Evolutionary conservation across 2,797 vertebrate species (phyloP).

Genomic region (Acomys russatus): DNA sequence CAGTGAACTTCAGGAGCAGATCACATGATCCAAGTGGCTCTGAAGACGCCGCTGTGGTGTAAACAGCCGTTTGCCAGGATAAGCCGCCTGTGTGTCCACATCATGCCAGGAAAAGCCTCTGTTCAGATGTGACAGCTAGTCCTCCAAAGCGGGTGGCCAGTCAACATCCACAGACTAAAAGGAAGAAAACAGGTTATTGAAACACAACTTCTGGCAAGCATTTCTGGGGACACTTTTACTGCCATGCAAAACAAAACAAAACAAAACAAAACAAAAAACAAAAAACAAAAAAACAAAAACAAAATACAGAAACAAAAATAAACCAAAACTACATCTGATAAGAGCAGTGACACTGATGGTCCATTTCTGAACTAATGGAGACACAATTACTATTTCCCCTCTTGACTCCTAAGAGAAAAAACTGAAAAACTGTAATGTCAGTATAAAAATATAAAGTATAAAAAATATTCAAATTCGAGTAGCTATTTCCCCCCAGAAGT

Average conservation of each 20-base stretch:
- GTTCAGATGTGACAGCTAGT: constrained; percentile 85
- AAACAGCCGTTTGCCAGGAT: constrained; percentile 34
- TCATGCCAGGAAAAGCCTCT: neutral
- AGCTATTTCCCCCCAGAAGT: constrained; percentile 2
- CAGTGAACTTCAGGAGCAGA: constrained; percentile 82
- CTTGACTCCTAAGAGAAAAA: constrained; percentile 33
- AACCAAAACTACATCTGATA: neutral
- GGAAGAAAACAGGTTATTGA: constrained; percentile 40
- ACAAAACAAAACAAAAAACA: too few relatives aligned
- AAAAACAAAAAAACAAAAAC: too few relatives aligned
- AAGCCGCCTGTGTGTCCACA: neutral
- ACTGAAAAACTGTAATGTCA: constrained; percentile 15
- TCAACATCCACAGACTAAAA: constrained; percentile 97
- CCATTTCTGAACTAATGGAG: constrained; percentile 58
- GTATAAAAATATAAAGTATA: constrained; percentile 25
- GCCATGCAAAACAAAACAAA: neutral
- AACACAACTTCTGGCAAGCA: constrained; percentile 50
- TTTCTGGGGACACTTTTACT: neutral
- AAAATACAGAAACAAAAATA: too few relatives aligned
- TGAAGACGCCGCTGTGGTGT: constrained; percentile 68
- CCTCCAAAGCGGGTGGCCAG: constrained; percentile 95
- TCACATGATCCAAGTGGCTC: constrained; percentile 87
- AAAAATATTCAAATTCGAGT: constrained; percentile 20
- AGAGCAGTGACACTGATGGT: neutral
- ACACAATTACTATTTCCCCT: neutral